These are phyloP conservation scores for Passer domesticus DNA, from an alignment of 2,113 vertebrate genomes.

Conservation along the genomic window DNA sequence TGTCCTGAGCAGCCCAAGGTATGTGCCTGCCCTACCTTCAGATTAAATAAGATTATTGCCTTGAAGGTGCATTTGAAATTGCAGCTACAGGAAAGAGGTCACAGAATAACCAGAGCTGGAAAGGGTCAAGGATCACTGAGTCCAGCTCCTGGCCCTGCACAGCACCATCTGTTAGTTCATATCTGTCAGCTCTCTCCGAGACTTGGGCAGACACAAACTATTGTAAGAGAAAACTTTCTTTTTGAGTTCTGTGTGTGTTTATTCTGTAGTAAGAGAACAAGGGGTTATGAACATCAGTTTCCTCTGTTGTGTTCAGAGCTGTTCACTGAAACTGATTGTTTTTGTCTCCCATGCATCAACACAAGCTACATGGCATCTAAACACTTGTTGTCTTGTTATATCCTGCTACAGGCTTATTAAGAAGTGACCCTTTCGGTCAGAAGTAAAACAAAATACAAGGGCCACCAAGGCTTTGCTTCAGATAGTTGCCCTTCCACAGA, in stretches of 20 bases:
- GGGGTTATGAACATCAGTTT: not conserved
- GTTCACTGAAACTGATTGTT: not conserved
- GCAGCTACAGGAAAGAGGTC: not conserved
- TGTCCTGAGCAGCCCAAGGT: not conserved
- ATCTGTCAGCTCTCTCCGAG: not conserved
- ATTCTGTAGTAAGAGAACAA: not conserved
- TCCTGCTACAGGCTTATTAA: not conserved
- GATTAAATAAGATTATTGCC: not conserved
- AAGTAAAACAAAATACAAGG: not conserved
- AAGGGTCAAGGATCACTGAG: not conserved
- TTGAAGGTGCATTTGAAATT: not conserved
- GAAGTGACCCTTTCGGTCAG: not conserved
- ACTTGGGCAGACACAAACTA: not conserved
- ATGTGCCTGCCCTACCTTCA: not conserved
- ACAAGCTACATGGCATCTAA: fast-evolving
- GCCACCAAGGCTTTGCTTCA: not conserved
- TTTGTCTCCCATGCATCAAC: not conserved
- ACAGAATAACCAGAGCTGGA: not conserved
- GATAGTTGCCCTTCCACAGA: not conserved
- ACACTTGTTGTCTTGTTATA: not conserved
- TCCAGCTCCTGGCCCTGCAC: not conserved
- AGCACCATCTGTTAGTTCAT: no score
- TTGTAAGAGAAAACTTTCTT: not conserved
- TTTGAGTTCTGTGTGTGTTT: not conserved
- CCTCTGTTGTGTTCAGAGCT: not conserved